Conservation (phyloP, 2,888 invertebrate species). For the Chrysotoxum bicinctum region DNA sequence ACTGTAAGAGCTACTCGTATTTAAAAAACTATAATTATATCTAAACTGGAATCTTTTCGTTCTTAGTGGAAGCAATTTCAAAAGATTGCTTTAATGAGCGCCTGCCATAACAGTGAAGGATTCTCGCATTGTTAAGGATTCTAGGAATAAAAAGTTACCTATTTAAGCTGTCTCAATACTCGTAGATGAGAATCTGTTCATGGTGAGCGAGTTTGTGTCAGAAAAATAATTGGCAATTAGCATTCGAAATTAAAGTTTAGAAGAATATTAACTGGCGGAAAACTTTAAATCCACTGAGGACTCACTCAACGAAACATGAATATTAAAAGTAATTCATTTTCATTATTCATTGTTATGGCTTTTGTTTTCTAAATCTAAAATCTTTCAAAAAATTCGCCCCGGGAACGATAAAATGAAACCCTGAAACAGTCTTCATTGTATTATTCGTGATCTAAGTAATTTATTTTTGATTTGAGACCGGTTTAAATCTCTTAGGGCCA, state of each 20-base stretch:
- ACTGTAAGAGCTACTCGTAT: not conserved
- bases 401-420: too few relatives aligned
- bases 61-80: not conserved
- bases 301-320: too few relatives aligned
- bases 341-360: too few relatives aligned
- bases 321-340: too few relatives aligned
- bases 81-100: not conserved
- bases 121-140: not conserved
- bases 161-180: not conserved
- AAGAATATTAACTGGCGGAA: too few relatives aligned
- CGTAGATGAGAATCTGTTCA: not conserved
- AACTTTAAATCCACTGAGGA: too few relatives aligned
- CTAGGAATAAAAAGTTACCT: not conserved
- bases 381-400: too few relatives aligned
- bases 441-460: too few relatives aligned
- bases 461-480: too few relatives aligned
- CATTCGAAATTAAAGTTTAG: not conserved
- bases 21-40: constrained; percentile 5
- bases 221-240: constrained; percentile 6
- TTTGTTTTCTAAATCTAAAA: too few relatives aligned
- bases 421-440: too few relatives aligned
- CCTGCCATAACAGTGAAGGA: not conserved
- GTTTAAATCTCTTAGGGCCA: too few relatives aligned
- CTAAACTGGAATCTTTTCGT: not conserved
- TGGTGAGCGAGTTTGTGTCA: not conserved